Evolutionary conservation across 2,888 invertebrate genomes (phyloP).

Genomic region (Drymonia ruficornis): DNA sequence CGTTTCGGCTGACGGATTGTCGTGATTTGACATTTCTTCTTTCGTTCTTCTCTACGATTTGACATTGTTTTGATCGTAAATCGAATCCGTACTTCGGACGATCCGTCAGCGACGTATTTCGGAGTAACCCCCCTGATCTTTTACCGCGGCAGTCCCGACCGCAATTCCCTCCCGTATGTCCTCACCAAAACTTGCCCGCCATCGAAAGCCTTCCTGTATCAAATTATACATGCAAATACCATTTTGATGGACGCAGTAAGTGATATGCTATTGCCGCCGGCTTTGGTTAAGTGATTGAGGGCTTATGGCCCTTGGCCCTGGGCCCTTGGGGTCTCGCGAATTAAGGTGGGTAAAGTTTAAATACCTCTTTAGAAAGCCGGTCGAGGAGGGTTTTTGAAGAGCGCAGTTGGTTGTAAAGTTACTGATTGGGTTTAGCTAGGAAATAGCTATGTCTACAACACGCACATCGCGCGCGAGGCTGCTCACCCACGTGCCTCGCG

Average conservation of each 20-base stretch:
- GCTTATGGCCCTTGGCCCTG: slow-evolving; percentile 18
- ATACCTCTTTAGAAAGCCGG: slow-evolving; percentile 7
- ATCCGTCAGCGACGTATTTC: too few species aligned
- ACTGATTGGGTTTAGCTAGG: too few species aligned
- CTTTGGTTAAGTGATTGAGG: slow-evolving; percentile 33
- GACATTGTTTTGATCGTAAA: too few species aligned
- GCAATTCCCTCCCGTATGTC: slow-evolving; percentile 25
- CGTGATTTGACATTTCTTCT: too few species aligned
- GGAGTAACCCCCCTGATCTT: too few species aligned
- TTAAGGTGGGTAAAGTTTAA: slow-evolving; percentile 18
- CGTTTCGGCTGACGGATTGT: too few species aligned
- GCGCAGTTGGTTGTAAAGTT: not conserved
- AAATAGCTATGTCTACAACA: too few species aligned
- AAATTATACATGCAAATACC: slow-evolving; percentile 68
- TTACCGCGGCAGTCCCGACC: not conserved
- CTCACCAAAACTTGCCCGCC: slow-evolving; percentile 20
- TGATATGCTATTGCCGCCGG: slow-evolving; percentile 50
- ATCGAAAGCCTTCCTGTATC: slow-evolving; percentile 42
- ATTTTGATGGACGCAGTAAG: slow-evolving; percentile 62
- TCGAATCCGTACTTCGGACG: too few species aligned
- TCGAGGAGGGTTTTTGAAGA: not conserved
- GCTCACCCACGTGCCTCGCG: too few species aligned
- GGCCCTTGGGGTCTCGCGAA: slow-evolving; percentile 20
- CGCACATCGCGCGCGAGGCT: too few species aligned
- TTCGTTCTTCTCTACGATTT: too few species aligned